Conservation (phyloP, 2,113 vertebrate genomes). For the Peromyscus leucopus region DNA sequence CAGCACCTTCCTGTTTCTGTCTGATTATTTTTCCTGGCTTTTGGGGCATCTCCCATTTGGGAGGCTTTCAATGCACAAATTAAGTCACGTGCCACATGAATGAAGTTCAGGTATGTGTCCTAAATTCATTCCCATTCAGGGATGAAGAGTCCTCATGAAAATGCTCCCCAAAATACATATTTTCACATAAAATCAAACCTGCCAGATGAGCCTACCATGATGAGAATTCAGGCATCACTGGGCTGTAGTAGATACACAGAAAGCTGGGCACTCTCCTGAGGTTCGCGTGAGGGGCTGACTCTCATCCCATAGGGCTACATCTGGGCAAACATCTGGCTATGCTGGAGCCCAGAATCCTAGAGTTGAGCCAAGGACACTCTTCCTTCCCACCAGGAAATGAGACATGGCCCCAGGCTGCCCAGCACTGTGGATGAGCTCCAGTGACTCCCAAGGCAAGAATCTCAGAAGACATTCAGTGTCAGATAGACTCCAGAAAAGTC, state of each 20-base stretch:
- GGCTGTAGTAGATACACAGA: neutral
- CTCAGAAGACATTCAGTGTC: neutral
- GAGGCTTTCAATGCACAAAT: neutral
- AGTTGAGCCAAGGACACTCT: accelerated
- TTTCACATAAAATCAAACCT: slow-evolving; percentile 10
- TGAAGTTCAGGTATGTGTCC: neutral
- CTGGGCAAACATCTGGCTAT: neutral
- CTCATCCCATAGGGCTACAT: neutral
- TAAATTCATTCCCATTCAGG: slow-evolving; percentile 7
- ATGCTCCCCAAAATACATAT: neutral
- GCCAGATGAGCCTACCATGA: neutral
- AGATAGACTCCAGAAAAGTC: neutral
- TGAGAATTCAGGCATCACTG: neutral
- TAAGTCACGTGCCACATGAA: neutral
- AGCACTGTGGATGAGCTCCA: neutral
- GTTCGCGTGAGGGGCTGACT: neutral
- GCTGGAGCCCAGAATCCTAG: neutral
- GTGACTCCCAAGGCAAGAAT: neutral
- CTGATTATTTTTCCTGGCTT: neutral
- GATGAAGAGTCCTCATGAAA: neutral
- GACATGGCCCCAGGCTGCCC: neutral
- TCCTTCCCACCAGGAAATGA: neutral
- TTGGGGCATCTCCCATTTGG: neutral
- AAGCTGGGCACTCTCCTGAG: neutral
- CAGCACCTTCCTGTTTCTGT: neutral